Evolutionary conservation across 2,888 invertebrate species (phyloP).

Genomic region (Tribolium freemani): DNA sequence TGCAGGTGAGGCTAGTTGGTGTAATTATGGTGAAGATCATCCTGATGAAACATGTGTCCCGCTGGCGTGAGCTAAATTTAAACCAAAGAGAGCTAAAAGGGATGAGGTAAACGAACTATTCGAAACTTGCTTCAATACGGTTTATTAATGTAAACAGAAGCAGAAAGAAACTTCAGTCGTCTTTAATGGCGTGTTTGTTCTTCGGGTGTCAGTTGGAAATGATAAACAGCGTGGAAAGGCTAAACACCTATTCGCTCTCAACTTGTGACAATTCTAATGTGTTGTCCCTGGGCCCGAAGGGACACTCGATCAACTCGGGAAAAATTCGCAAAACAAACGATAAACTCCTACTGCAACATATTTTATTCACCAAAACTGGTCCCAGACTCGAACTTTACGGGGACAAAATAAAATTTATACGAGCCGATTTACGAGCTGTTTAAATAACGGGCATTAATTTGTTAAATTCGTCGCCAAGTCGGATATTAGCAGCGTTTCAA

Average conservation of each 20-base stretch:
- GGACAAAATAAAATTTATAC: background rate
- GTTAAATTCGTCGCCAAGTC: background rate
- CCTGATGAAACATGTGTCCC: background rate
- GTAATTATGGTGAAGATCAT: background rate
- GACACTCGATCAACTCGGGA: slow-evolving; percentile 32
- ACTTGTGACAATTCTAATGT: slow-evolving; percentile 33
- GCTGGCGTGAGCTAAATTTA: slow-evolving; percentile 5
- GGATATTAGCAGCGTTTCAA: background rate
- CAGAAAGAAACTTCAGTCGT: background rate
- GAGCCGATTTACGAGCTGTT: background rate
- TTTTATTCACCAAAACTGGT: background rate
- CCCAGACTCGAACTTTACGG: background rate
- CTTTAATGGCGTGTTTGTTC: background rate
- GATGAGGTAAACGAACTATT: slow-evolving; percentile 14
- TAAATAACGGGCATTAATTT: background rate
- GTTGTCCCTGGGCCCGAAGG: slow-evolving; percentile 22
- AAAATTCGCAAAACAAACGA: slow-evolving; percentile 13
- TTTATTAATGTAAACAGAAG: background rate
- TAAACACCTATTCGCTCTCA: slow-evolving; percentile 36
- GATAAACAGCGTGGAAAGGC: slow-evolving; percentile 9
- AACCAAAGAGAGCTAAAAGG: background rate
- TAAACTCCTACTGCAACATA: slow-evolving; percentile 2
- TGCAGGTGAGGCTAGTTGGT: slow-evolving; percentile 27
- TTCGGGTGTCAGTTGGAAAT: slow-evolving; percentile 6
- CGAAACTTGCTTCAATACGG: background rate